Evolutionary conservation across 2,888 invertebrate genomes (phyloP), one percentile per base, ranked within the genome.

Genomic region (Tenthredo livida): DNA sequence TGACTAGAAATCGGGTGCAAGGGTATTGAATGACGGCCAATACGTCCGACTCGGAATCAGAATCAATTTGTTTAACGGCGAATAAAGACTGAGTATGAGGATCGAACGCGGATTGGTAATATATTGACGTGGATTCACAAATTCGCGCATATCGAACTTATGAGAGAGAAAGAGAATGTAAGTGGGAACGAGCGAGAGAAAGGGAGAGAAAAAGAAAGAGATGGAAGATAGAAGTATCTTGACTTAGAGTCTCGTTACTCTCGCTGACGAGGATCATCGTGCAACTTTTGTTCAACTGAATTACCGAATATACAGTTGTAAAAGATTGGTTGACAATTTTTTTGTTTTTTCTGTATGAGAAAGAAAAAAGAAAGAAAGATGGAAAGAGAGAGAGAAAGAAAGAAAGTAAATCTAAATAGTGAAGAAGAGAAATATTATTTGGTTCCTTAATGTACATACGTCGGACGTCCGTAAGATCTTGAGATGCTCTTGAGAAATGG

Each of bases 1-100:
- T 91, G 91, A 91, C 92, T 90, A 86, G 90, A 85, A 83, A 61
- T 70, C 70, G 83, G 83, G 12, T 67, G 70, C 70, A 83, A 83
- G 70, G 67, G 83, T 37, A 83, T 83, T 54, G 83, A 83, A 83
- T 83, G 83, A 83, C 83, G 65, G 50, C 65, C 83, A 40, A 47
- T 80, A 80, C 83, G 83, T 83, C 33, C 83, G 83, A 83, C 70
- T 50, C 47, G 70, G 67, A 83, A 65, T 83, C 70, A 70, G 83
- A 83, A 65, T 67, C 67, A 70, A 83, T 83, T 83, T 83, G 83
- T 83, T 83, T 83, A 67, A 43, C 43, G 33, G 83, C 70, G 70
- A 83, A 83, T 83, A 43, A 80, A 61, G 40, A 40, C 77, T 77
- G 77, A 77, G 15, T 29, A 25, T 73, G 43, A 73, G 10, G 12